These are phyloP conservation scores for western clawed frog (Xenopus tropicalis) DNA, from an alignment of 2,113 vertebrate genomes.

Conservation along the genomic window DNA sequence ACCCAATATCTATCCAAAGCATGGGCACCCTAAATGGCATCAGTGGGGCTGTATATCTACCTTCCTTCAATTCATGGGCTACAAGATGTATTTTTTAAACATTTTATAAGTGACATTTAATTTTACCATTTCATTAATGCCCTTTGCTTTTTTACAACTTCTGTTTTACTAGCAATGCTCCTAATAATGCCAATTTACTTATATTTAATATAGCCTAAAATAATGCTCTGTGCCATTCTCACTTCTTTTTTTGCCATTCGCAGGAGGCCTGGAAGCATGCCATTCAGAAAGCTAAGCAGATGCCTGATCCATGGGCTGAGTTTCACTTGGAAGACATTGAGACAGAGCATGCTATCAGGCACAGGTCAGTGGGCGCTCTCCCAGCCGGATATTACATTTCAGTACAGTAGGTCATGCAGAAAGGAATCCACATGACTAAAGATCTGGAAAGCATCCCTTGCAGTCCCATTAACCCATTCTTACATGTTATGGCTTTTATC, in stretches of 20 bases:
- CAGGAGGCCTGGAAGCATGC: constrained; percentile 92
- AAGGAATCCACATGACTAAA: background rate
- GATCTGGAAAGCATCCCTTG: background rate
- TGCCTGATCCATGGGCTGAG: constrained; percentile 96
- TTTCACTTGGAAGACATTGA: constrained; percentile 90
- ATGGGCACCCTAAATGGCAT: too few species aligned
- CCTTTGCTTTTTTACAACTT: too few species aligned
- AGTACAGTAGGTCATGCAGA: background rate
- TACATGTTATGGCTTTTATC: too few species aligned
- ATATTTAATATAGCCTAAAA: background rate
- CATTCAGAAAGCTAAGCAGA: constrained; percentile 87
- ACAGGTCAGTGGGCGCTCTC: constrained; percentile 72
- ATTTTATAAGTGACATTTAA: too few species aligned
- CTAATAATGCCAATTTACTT: background rate
- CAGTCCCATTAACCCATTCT: background rate
- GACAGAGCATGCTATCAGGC: constrained; percentile 79
- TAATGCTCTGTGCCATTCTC: background rate
- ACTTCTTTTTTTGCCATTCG: constrained; percentile 17
- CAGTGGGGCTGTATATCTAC: too few species aligned
- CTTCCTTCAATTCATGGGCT: too few species aligned
- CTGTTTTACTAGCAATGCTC: background rate
- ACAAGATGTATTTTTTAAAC: too few species aligned
- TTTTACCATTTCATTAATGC: too few species aligned
- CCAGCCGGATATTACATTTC: background rate
- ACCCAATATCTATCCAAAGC: too few species aligned